phyloP scores from a whole-genome alignment of 2,797 vertebrate species.

The Notoglanidium macrostoma region DNA sequence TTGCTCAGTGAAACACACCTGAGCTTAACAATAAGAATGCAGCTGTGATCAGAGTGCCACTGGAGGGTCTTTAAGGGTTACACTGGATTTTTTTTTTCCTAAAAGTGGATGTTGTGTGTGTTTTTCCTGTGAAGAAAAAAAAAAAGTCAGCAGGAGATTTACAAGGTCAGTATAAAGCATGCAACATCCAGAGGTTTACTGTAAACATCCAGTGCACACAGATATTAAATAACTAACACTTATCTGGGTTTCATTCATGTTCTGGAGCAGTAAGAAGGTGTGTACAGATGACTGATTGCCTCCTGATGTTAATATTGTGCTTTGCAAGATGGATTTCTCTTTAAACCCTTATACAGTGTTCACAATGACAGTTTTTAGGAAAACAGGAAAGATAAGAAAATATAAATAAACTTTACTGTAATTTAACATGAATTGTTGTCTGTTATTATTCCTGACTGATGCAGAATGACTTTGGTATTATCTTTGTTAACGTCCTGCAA shows the following conservation, averaged over 20 bases:
- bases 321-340: neutral
- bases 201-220: neutral
- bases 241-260: too few relatives aligned
- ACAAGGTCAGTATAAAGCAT: constrained; percentile 68
- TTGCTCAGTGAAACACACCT: neutral
- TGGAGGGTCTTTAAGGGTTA: constrained; percentile 48
- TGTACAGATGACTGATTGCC: neutral
- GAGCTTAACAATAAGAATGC: constrained; percentile 56
- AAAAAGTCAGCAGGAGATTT: constrained; percentile 63
- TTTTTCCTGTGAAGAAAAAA: constrained; percentile 52
- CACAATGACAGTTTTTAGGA: neutral
- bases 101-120: constrained; percentile 48
- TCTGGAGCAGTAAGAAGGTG: too few relatives aligned
- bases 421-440: neutral
- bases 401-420: neutral
- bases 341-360: neutral
- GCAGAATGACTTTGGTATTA: too few relatives aligned
- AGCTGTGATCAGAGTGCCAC: constrained; percentile 57
- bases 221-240: neutral
- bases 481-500: too few relatives aligned
- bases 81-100: constrained; percentile 7
- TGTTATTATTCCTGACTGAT: neutral
- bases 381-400: neutral
- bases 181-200: constrained; percentile 4
- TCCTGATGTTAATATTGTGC: neutral